Conservation (phyloP, 2,113 vertebrate species). For the Salminus brasiliensis region DNA sequence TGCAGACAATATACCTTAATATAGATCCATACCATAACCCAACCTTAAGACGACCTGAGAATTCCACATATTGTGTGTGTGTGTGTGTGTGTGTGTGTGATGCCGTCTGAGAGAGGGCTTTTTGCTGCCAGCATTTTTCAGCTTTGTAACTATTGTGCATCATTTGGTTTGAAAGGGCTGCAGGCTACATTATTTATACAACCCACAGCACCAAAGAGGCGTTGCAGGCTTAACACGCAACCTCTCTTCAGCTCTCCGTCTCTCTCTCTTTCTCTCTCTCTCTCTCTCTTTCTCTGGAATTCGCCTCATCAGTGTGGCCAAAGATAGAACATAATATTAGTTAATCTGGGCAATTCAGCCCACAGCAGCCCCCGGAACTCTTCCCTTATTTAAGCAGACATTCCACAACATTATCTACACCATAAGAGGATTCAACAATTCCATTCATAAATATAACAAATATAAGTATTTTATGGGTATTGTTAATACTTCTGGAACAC, state of each 20-base stretch:
- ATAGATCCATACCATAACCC: not conserved
- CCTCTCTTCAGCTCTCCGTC: too few species aligned
- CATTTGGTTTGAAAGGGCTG: constrained; percentile 35
- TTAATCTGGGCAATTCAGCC: not conserved
- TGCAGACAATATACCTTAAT: not conserved
- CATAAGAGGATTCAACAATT: too few species aligned
- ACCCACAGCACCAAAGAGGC: constrained; percentile 34
- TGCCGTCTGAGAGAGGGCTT: constrained; percentile 16
- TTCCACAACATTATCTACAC: too few species aligned
- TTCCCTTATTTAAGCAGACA: not conserved
- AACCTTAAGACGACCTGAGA: not conserved
- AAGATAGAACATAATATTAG: constrained; percentile 10
- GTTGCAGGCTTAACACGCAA: constrained; percentile 29
- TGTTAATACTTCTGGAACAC: not conserved
- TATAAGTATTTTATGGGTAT: not conserved
- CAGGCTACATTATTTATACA: constrained; percentile 42
- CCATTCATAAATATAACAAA: too few species aligned
- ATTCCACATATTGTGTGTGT: constrained; percentile 17
- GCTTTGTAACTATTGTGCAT: constrained; percentile 27
- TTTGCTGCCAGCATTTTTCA: constrained; percentile 40
- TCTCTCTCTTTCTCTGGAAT: constrained; percentile 5
- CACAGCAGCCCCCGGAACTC: not conserved
- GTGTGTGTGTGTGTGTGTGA: not conserved
- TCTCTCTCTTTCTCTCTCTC: constrained; percentile 2
- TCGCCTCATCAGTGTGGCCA: not conserved